Evolutionary conservation across 2,888 invertebrate species (phyloP).

Genomic region (Eupithecia subumbrata): DNA sequence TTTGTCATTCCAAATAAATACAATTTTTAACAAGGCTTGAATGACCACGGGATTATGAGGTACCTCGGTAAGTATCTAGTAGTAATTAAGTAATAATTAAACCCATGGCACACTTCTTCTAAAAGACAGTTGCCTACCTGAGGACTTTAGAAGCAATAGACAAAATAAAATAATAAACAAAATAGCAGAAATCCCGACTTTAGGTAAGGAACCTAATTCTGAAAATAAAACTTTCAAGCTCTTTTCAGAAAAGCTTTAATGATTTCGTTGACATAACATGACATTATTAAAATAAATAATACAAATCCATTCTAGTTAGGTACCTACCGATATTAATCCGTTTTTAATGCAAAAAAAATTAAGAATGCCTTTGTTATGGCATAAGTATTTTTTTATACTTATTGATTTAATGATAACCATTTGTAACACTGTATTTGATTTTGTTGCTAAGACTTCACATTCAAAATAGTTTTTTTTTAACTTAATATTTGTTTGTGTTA

Average conservation of each 20-base stretch:
- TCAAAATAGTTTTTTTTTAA: not conserved
- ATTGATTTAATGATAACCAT: not conserved
- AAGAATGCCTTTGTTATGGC: constrained; percentile 8
- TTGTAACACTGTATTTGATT: not conserved
- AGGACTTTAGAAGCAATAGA: too few species aligned
- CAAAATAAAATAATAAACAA: too few species aligned
- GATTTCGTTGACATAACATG: constrained; percentile 39
- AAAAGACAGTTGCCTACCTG: too few species aligned
- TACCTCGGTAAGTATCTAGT: too few species aligned
- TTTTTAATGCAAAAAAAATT: constrained; percentile 32
- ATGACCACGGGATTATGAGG: too few species aligned
- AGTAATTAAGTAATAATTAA: too few species aligned
- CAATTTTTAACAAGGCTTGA: too few species aligned
- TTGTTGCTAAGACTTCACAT: not conserved
- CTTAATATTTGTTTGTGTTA: too few species aligned
- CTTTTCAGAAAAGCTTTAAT: not conserved
- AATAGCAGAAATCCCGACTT: too few species aligned
- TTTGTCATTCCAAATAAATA: too few species aligned
- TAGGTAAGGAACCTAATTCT: not conserved
- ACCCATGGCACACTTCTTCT: too few species aligned
- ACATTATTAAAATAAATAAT: constrained; percentile 38
- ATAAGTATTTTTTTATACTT: not conserved
- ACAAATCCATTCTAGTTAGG: constrained; percentile 36
- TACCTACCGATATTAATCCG: constrained; percentile 38
- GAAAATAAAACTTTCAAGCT: not conserved